Evolutionary conservation across 2,888 invertebrate genomes (phyloP).

Genomic region (Neria commutata): DNA sequence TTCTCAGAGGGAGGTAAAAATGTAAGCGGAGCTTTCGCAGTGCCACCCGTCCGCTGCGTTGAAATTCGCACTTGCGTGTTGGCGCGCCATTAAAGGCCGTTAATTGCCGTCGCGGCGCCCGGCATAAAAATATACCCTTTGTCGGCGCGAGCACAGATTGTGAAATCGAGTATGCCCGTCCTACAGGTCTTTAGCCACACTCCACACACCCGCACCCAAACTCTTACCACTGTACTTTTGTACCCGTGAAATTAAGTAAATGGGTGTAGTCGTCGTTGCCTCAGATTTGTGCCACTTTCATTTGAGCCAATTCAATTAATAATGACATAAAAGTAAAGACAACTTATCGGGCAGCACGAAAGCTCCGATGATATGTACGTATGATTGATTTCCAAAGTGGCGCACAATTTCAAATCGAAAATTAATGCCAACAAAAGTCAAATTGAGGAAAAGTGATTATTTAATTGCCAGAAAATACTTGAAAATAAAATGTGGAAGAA

Average conservation of each 20-base stretch:
- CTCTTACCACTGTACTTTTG: too few species aligned
- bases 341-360: background rate
- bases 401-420: background rate
- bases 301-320: background rate
- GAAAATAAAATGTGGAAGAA: too few species aligned
- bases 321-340: background rate
- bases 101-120: slow-evolving; percentile 1
- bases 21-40: too few species aligned
- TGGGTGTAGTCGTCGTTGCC: background rate
- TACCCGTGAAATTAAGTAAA: background rate
- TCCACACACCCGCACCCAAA: too few species aligned
- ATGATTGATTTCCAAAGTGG: background rate
- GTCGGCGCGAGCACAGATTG: background rate
- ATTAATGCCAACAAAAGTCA: too few species aligned
- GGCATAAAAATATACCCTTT: background rate
- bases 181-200: too few species aligned
- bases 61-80: background rate
- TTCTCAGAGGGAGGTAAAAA: too few species aligned
- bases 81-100: background rate
- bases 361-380: background rate
- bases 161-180: slow-evolving; percentile 1
- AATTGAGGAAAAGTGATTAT: too few species aligned
- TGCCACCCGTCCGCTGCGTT: too few species aligned
- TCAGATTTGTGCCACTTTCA: background rate
- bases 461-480: too few species aligned